Base-by-base conservation (phyloP, 2,797 vertebrate genomes). In the Pteropus rufus region DNA sequence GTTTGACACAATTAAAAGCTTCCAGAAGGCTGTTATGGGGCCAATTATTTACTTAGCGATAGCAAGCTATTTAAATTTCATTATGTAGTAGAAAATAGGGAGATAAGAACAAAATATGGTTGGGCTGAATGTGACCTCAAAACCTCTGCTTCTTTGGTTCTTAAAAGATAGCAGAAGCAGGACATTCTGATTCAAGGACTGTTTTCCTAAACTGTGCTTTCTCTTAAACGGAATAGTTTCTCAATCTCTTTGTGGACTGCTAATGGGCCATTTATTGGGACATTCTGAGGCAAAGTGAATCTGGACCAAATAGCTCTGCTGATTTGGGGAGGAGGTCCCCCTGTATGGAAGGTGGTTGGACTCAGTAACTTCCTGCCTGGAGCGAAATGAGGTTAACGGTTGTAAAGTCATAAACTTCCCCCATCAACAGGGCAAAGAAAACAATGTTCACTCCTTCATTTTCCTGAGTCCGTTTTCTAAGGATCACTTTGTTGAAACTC, bases 21-120 rank as follows among this genome's bases (percentile, higher is more conserved):
- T 97, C 92, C 95, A 95, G 97, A 97, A 97, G 95, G 95, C 93
- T 84, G 81, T 96, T 96, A 94, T 39, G 88, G 93, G 0, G 26
- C 83, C 91, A 95, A 84, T 97, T 98, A 97, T 97, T 97, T 97
- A 96, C 97, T 97, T 93, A 97, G 92, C 1, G 92, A 97, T 97
- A 97, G 94, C 60, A 62, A 93, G 95, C 97, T 97, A 97, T 97
- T 98, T 97, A 97, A 94, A 90, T 97, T 97, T 97, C 96, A 96
- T 96, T 97, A 97, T 29, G 26, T 93, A 87, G 94, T 72, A 84
- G 97, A 96, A 93, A 96, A 73, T 54, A 94, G 83, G 75, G 80
- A 97, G 96, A 98, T 97, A 97, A 97, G 97, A 92, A 96, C 62
- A 95, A 97, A 97, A 95, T 97, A 96, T 86, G 93, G 96, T 87